Conservation (phyloP, 2,888 invertebrate species). For the Oscheius sp. region DNA sequence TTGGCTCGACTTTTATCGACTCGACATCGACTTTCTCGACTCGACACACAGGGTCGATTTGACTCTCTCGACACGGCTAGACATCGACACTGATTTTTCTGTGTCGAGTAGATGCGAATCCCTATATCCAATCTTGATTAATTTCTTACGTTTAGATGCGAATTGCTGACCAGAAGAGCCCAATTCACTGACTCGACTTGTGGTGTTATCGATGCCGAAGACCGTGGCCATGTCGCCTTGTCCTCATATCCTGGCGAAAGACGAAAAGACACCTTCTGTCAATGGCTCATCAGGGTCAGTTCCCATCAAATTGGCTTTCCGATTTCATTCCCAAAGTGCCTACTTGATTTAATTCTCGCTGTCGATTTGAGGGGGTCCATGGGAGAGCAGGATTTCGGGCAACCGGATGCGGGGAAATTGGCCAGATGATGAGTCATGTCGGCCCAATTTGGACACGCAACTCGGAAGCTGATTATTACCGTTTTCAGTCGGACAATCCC, state of each 20-base stretch:
- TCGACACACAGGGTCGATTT: no score
- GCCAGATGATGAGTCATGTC: constrained; percentile 6
- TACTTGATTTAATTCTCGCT: constrained; percentile 33
- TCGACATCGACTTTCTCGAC: no score
- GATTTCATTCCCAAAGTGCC: constrained; percentile 21
- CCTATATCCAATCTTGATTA: background rate
- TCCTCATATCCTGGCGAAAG: constrained; percentile 47
- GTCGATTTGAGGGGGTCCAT: constrained; percentile 16
- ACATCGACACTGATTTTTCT: no score
- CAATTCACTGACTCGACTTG: constrained; percentile 55
- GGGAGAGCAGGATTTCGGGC: background rate
- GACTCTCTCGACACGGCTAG: no score
- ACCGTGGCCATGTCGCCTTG: constrained; percentile 34
- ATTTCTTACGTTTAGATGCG: constrained; percentile 38
- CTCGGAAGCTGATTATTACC: background rate
- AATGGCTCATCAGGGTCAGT: constrained; percentile 58
- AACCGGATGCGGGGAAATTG: background rate
- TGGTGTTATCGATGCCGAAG: constrained; percentile 46
- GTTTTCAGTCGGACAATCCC: constrained; percentile 39
- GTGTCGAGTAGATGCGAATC: background rate
- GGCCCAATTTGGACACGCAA: constrained; percentile 4
- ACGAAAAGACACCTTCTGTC: constrained; percentile 56
- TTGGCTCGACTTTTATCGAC: no score
- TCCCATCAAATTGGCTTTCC: constrained; percentile 3
- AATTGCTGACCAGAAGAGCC: constrained; percentile 30